Base-by-base conservation (phyloP, 1,140 invertebrate species). In the Drosophila lacteicornis region DNA sequence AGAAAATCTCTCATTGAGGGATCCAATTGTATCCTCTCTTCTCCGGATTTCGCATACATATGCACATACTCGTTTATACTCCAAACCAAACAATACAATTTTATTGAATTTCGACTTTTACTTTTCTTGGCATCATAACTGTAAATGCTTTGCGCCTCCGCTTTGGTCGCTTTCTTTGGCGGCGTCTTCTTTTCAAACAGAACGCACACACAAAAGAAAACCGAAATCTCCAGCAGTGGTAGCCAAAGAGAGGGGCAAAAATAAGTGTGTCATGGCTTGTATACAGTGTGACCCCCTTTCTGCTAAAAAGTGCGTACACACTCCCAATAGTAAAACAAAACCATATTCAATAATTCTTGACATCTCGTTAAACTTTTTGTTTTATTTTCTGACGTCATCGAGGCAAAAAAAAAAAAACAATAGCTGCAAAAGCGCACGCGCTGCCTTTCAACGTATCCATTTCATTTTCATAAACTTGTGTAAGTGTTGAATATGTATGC, bases 61-160 rank as follows among this genome's bases (percentile, higher is more conserved):
- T 45, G 43, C 8, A 6, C 9, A 6, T n/a, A n/a, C 8, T 4
- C n/a, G 12, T n/a, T 17, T 55, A 22, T 22, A 55, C 55, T 46
- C 22, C 50, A 68, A 62, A 66, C 65, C 40, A 61, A 59, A 70
- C 50, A 70, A 80, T 60, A 51, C 42, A 49, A 70, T 67, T 82
- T 85, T 79, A 86, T 86, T 86, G 82, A 85, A 82, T 86, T 56
- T 86, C 17, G 46, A 85, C 82, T 85, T 85, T 85, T 85, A 86
- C 82, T 85, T 85, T 85, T 79, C 73, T 66, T 13, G 46, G 46
- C 68, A 51, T 73, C 69, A 73, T 74, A 74, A 74, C 70, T 73
- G 70, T 74, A 51, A 60, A 74, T 73, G 25, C 42, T 59, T 50
- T 71, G 46, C 49, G 46, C 15, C 17, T 68, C 15, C 56, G 33